These are phyloP conservation scores for Zootoca vivipara DNA, from an alignment of 2,113 vertebrate species.

Conservation along the genomic window DNA sequence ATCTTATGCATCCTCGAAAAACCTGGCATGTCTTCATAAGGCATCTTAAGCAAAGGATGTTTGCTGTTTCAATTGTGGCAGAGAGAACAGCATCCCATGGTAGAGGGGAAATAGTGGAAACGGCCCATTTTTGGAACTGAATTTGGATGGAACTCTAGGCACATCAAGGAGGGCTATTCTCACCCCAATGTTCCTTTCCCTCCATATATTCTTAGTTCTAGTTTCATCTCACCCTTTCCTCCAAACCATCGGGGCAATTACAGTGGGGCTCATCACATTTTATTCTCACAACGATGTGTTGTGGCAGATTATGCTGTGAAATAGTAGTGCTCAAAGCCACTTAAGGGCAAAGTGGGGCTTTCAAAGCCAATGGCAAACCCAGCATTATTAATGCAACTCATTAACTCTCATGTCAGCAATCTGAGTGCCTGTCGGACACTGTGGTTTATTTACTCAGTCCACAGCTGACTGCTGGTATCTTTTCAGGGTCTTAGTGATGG, in stretches of 20 bases:
- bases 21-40: too few relatives aligned
- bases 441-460: neutral
- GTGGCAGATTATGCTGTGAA: neutral
- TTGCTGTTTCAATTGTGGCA: too few relatives aligned
- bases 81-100: too few relatives aligned
- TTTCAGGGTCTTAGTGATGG: conserved; percentile 6
- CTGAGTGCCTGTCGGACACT: neutral
- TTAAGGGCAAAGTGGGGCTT: neutral
- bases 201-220: neutral
- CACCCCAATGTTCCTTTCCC: neutral
- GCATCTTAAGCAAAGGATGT: too few relatives aligned
- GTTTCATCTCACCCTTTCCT: neutral
- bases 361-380: neutral
- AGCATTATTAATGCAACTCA: neutral
- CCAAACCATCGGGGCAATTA: neutral
- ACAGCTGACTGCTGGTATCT: neutral
- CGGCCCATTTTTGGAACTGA: too few relatives aligned
- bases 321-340: neutral
- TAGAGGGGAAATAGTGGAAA: too few relatives aligned
- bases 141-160: neutral
- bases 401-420: neutral
- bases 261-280: neutral
- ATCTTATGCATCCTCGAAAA: too few relatives aligned
- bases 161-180: neutral
- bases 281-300: neutral